These are phyloP conservation scores for Unio delphinus DNA, from an alignment of 2,888 invertebrate species.

Conservation along the genomic window DNA sequence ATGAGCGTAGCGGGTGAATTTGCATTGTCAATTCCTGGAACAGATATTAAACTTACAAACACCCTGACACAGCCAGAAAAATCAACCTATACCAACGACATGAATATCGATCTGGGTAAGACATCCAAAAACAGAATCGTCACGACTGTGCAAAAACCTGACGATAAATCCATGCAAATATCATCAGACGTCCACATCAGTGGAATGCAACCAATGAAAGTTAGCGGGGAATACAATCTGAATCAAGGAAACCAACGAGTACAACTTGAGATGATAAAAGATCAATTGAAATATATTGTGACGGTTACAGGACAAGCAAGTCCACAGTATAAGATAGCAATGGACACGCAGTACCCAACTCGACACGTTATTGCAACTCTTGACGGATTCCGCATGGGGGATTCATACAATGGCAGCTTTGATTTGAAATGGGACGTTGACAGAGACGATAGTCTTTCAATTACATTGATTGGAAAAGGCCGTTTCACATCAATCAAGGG, in stretches of 20 bases:
- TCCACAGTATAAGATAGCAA: constrained; percentile 19
- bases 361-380: constrained; percentile 39
- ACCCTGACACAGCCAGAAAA: constrained; percentile 34
- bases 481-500: constrained; percentile 17
- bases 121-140: constrained; percentile 26
- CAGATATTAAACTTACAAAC: constrained; percentile 38
- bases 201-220: constrained; percentile 24
- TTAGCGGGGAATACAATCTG: constrained; percentile 36
- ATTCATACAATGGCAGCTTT: constrained; percentile 27
- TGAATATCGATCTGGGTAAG: constrained; percentile 34
- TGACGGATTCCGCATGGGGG: constrained; percentile 26
- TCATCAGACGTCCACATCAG: constrained; percentile 37
- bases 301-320: constrained; percentile 24
- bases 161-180: constrained; percentile 23
- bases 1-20: constrained; percentile 36
- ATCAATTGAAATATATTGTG: constrained; percentile 29
- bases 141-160: constrained; percentile 31
- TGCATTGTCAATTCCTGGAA: constrained; percentile 45
- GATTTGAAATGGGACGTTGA: constrained; percentile 54
- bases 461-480: constrained; percentile 26
- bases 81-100: constrained; percentile 35
- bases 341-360: constrained; percentile 36
- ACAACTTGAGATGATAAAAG: constrained; percentile 23
- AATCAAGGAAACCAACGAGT: constrained; percentile 32
- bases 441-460: constrained; percentile 30